Evolutionary conservation across 2,113 vertebrate genomes (phyloP), one percentile per base, ranked within the genome.

Genomic region (Todiramphus saurophagus): DNA sequence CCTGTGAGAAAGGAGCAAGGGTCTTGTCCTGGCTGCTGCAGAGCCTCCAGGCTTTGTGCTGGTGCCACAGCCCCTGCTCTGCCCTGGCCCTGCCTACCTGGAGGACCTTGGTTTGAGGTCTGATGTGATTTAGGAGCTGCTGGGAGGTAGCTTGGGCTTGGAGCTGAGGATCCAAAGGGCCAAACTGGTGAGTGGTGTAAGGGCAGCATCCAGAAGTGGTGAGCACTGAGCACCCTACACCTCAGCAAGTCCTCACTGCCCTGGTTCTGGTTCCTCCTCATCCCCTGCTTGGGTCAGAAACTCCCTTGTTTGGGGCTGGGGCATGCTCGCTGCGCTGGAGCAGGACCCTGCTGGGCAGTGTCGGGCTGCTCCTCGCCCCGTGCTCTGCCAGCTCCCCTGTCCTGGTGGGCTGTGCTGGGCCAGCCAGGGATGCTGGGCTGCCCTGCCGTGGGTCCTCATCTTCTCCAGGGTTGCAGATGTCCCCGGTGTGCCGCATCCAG

Each of bases 391-490:
- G 35, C 56, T 41, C 67, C 28, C 44, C 44, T 39, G 5, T 56
- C 2, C 2, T 2, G 1, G 6, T 3, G 35, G 44, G 28, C 35
- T 27, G 53, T 4, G 28, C 17, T 13, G 55, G 43, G 55, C 6
- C 9, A 7, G 80, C 3, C 4, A 60, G 44, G 56, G 35, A 13
- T 17, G 24, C 43, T 16, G 41, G 1, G 5, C 39, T 37, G 43
- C 53, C 11, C 66, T 51, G 35, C 30, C 20, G 13, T 13, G 7
- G 5, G 17, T 18, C 51, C 23, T 37, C 24, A 8, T 72, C 35
- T 50, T 1, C 1, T 17, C 46, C 19, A 8, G 46, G 55, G 1
- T 23, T 3, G 2, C 23, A 5, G 41, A 2, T 39, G 28, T 33
- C 15, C 28, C n/a, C 0, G 3, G 10, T 17, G 73, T 37, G 37